A percentile compares a stretch with the other conserved stretches of the same genome.
phyloP scores from a whole-genome alignment of 23 tunicate species.

The Styela clava region DNA sequence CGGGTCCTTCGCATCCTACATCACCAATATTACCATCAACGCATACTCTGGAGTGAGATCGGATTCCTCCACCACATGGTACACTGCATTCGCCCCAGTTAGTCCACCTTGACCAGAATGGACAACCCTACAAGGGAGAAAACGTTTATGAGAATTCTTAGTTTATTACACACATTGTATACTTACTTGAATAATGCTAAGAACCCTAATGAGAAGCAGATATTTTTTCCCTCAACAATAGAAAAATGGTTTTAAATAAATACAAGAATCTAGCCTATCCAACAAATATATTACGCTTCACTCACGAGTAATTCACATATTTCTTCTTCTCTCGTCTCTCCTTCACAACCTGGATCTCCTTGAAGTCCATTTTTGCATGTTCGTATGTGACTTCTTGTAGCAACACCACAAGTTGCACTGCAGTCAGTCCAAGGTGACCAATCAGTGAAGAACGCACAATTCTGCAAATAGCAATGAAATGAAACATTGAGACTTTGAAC shows the following conservation, averaged over 20 bases:
- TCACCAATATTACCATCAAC: slow-evolving; percentile 47
- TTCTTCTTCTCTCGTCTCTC: slow-evolving; percentile 13
- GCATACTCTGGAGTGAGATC: slow-evolving; percentile 48
- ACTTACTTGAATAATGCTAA: too few relatives aligned
- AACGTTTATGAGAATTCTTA: too few relatives aligned
- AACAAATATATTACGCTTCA: too few relatives aligned
- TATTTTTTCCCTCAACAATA: too few relatives aligned
- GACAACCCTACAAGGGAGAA: slow-evolving; percentile 38
- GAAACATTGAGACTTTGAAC: too few relatives aligned
- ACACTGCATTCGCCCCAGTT: slow-evolving; percentile 47
- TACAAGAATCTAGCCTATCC: too few relatives aligned
- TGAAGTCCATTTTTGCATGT: slow-evolving; percentile 38
- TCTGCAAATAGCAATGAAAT: background rate
- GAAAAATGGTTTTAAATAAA: background rate
- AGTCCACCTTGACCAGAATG: slow-evolving; percentile 64
- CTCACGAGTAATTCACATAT: slow-evolving; percentile 23
- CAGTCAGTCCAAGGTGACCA: slow-evolving; percentile 61
- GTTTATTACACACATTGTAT: too few relatives aligned
- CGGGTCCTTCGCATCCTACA: slow-evolving; percentile 42
- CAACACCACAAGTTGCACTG: slow-evolving; percentile 58
- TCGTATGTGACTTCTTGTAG: slow-evolving; percentile 25
- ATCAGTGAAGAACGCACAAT: slow-evolving; percentile 21
- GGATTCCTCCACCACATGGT: slow-evolving; percentile 60
- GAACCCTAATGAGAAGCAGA: too few relatives aligned
- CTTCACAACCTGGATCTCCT: slow-evolving; percentile 20